Evolutionary conservation across 1,140 invertebrate species (phyloP), one percentile per base, ranked within the genome.

Genomic region (Trichonephila clavipes): DNA sequence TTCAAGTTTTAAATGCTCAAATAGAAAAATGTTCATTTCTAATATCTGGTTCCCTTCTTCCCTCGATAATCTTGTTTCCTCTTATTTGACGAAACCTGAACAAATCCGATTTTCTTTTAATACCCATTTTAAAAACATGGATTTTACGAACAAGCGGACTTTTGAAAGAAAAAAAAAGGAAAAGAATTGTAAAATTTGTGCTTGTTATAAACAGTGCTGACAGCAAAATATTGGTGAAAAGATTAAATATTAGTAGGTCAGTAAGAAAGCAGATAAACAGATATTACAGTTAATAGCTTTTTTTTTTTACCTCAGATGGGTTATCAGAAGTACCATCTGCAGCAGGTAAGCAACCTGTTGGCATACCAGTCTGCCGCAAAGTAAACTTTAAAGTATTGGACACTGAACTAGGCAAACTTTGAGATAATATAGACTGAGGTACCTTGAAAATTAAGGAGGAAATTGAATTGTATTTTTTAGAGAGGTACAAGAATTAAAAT

Each of bases 311-410:
- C 89, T 94, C 85, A 61, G 94, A 85, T 91, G 89, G 34, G 40
- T 92, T 88, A 34, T 94, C 89, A 28, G 59, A 58, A 61, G 59
- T 62, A 44, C 69, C 51, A 87, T 94, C 93, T 59, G 88, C 16
- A 34, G 72, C 28, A 40, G 93, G 89, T 77, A 94, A 69, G 59
- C 93, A 90, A 1, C 88, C 94, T 64, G 91, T 92, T 72, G 94
- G 94, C 94, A 94, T 94, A 58, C 94, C 94, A 61, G 94, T 94
- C 82, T 94, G 94, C 24, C 94, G 92, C 44, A 94, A 91, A 7
- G 94, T 94, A 87, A 94, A 94, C 51, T 94, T 94, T 28, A 94
- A 87, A 19, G 94, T 94, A 66, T 94, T 94, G 24, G 94, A 88
- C 18, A 94, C 94, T 64, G 94, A 94, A 89, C 92, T 94, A 44